phyloP scores from a whole-genome alignment of 2,888 invertebrate genomes.

The Malacosoma neustria region DNA sequence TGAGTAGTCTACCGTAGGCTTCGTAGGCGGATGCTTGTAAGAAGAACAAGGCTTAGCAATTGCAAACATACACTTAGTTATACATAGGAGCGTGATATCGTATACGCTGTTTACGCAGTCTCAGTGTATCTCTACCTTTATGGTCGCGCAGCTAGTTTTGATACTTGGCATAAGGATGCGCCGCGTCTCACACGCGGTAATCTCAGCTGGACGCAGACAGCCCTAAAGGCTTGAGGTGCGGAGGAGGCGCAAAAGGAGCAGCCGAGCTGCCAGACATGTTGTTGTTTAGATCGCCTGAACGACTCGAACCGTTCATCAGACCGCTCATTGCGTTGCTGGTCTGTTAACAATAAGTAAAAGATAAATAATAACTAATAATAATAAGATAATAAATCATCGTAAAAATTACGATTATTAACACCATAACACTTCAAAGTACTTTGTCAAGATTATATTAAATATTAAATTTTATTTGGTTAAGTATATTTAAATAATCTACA shows the following conservation, averaged over 20 bases:
- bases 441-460: no score
- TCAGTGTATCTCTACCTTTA: conserved; percentile 13
- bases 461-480: no score
- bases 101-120: conserved; percentile 9
- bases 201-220: conserved; percentile 80
- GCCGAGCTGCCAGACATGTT: conserved; percentile 77
- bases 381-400: conserved; percentile 1
- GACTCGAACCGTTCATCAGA: conserved; percentile 71
- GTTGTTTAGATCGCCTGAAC: conserved; percentile 79
- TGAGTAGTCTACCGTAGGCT: no score
- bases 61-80: no score
- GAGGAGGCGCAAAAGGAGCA: conserved; percentile 58
- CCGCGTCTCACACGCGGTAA: conserved; percentile 61
- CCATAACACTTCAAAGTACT: no score
- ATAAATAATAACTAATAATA: conserved; percentile 5
- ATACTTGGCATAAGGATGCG: conserved; percentile 64
- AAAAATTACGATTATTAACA: no score
- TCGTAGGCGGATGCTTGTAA: no score
- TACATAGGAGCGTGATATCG: no score
- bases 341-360: conserved; percentile 31
- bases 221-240: conserved; percentile 75
- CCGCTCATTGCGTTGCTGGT: conserved; percentile 57
- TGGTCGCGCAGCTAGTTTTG: conserved; percentile 45
- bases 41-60: no score
- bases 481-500: no score